Base-by-base conservation (phyloP, 1,140 invertebrate species). In the Pollicipes pollicipes region DNA sequence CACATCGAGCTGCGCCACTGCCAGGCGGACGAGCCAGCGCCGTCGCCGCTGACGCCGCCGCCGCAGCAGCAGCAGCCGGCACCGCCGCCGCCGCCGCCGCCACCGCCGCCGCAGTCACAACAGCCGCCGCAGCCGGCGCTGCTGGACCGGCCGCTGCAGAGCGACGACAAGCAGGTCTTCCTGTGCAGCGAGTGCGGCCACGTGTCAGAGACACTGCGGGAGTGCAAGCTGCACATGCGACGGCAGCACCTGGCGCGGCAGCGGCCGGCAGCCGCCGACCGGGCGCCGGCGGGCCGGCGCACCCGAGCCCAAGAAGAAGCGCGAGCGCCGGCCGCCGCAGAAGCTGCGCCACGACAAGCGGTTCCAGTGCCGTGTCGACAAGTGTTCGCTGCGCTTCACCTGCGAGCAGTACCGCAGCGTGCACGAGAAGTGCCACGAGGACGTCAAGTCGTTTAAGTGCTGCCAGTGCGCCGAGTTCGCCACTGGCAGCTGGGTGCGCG, bases 401-500 rank as follows among this genome's bases (percentile, higher is more conserved):
- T 58, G 45, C 45, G 45, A 58, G 45, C 6, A 58, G 45, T 58
- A 58, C 17, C 45, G 45, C 45, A 21, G 10, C 45, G 21, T 24
- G 6, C 45, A 58, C 45, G 45, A 58, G 45, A 10, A 24, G 45
- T 58, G 45, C 17, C 45, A 58, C 45, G 45, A 21, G 45, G 24
- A 10, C 10, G 45, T 21, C 6, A 58, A 58, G 45, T 58, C 45
- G 6, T 58, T 58, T 21, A 58, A 58, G 45, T 58, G 45, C 45
- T 17, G 45, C 17, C 45, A 21, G 45, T 58, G 45, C 45, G 21
- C 45, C 2, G 45, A 6, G 45, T 58, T 58, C 17, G 24, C 45
- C 45, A 58, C 45, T 2, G 24, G 10, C 45, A 66, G 64, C 26
- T 81, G 80, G 80, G 73, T 74, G 63, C 66, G 73, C 2, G 70